These are phyloP conservation scores for Eretmocerus hayati DNA, from an alignment of 2,888 invertebrate species.

Conservation along the genomic window DNA sequence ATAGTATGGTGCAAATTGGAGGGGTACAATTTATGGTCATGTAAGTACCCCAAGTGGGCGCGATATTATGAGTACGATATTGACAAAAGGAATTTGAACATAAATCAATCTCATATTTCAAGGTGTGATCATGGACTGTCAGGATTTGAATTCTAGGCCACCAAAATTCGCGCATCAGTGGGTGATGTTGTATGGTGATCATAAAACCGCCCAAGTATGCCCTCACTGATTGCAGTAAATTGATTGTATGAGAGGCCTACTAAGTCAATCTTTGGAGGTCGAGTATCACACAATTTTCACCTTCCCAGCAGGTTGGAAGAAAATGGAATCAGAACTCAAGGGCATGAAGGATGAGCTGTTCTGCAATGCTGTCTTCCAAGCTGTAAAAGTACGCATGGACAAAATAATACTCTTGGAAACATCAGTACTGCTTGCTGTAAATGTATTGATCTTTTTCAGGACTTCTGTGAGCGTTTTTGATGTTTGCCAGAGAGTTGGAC, in stretches of 20 bases:
- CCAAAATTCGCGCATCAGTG: constrained; percentile 39
- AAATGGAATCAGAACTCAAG: constrained; percentile 27
- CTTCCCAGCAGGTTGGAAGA: constrained; percentile 31
- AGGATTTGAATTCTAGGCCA: constrained; percentile 36
- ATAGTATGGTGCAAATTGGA: constrained; percentile 39
- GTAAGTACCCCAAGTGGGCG: constrained; percentile 29
- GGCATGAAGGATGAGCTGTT: constrained; percentile 27
- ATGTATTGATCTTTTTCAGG: constrained; percentile 12
- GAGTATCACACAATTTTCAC: constrained; percentile 27
- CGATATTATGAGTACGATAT: too few relatives aligned
- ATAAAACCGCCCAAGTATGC: constrained; percentile 36
- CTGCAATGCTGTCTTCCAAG: constrained; percentile 30
- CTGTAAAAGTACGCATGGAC: constrained; percentile 34
- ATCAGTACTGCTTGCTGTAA: too few relatives aligned
- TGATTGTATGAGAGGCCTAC: too few relatives aligned
- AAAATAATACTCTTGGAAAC: too few relatives aligned
- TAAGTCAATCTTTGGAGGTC: constrained; percentile 26
- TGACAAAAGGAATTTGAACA: too few relatives aligned
- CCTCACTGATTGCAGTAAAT: too few relatives aligned
- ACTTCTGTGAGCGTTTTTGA: constrained; percentile 14
- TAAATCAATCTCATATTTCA: constrained; percentile 1
- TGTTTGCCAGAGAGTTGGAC: constrained; percentile 11
- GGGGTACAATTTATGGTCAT: constrained; percentile 41
- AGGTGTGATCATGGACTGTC: constrained; percentile 40
- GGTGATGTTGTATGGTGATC: constrained; percentile 44